phyloP scores from a whole-genome alignment of 2,888 invertebrate species.

The Lamellibrachia columna region DNA sequence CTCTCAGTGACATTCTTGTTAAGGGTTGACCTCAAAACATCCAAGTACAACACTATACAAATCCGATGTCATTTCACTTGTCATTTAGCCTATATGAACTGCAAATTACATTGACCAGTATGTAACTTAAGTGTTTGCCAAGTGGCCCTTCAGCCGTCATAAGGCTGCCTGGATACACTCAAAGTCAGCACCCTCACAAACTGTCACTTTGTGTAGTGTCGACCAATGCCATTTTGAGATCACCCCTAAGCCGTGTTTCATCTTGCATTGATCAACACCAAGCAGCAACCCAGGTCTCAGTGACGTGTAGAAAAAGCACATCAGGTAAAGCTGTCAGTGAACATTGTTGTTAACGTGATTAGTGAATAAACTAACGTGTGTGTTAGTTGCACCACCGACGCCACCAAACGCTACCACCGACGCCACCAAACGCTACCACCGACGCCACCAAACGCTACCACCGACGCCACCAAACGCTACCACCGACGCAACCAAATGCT shows the following conservation, averaged over 20 bases:
- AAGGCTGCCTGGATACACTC: too few species aligned
- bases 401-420: neutral
- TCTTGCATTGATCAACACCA: too few species aligned
- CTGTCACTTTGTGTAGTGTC: too few species aligned
- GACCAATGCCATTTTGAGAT: too few species aligned
- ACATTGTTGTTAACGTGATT: neutral
- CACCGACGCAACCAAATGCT: neutral
- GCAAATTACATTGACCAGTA: too few species aligned
- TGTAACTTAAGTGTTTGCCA: too few species aligned
- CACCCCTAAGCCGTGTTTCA: too few species aligned
- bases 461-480: neutral
- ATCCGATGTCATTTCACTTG: neutral
- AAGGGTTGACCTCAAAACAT: neutral
- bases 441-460: neutral
- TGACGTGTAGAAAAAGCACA: neutral
- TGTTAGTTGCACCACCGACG: neutral
- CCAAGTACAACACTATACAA: neutral
- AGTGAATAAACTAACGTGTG: neutral
- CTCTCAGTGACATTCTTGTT: neutral
- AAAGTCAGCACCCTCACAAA: too few species aligned
- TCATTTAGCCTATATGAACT: too few species aligned
- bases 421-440: neutral
- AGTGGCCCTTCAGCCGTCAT: too few species aligned
- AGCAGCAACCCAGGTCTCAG: neutral
- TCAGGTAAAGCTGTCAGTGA: neutral